Conservation (phyloP, 2,797 vertebrate genomes). For the Cephalopachus bancanus region DNA sequence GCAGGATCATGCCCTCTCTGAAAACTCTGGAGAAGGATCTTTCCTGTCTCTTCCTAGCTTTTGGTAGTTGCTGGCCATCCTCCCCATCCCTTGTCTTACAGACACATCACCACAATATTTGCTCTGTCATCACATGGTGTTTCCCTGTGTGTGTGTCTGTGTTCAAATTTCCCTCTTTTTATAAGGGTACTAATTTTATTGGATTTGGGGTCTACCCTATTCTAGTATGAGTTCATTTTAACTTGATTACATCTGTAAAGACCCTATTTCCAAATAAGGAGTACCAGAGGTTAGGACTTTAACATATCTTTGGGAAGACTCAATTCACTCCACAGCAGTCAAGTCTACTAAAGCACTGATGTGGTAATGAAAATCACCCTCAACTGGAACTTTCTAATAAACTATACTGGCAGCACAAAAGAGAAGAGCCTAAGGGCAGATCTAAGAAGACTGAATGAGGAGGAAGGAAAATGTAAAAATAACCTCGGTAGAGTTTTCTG, state of each 20-base stretch:
- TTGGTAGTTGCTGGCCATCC: background rate
- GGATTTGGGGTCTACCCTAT: background rate
- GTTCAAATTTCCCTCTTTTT: background rate
- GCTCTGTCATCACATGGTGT: background rate
- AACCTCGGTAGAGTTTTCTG: slow-evolving; percentile 11
- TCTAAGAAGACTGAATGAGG: background rate
- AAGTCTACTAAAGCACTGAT: background rate
- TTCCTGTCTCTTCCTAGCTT: background rate
- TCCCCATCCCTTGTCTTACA: background rate
- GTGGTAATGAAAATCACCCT: background rate
- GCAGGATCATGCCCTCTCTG: background rate
- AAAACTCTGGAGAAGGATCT: background rate
- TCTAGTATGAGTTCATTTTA: background rate
- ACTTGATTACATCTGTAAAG: background rate
- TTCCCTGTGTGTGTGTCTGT: background rate
- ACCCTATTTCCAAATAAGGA: slow-evolving; percentile 44
- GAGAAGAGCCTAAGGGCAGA: background rate
- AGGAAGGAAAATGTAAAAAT: slow-evolving; percentile 5
- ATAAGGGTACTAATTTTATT: background rate
- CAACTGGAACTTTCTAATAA: background rate
- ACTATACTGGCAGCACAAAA: background rate
- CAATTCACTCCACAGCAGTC: background rate
- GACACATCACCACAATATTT: background rate
- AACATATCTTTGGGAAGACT: background rate
- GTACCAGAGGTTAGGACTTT: background rate